Evolutionary conservation across 2,888 invertebrate species (phyloP).

Genomic region (Cyclophora albipunctata): DNA sequence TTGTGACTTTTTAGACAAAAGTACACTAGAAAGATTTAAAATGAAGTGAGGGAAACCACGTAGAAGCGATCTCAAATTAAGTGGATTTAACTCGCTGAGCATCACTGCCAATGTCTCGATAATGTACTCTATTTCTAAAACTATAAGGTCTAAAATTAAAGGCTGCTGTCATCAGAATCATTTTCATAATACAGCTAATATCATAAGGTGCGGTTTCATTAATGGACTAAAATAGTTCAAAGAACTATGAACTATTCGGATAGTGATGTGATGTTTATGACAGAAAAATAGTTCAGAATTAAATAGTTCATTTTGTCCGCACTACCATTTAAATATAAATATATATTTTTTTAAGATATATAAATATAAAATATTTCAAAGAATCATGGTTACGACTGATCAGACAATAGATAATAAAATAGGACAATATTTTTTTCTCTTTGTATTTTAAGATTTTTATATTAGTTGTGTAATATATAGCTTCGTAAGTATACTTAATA

Average conservation of each 20-base stretch:
- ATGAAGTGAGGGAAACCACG: constrained; percentile 35
- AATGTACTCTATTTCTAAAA: constrained; percentile 29
- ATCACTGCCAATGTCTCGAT: constrained; percentile 54
- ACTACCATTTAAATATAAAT: too few relatives aligned
- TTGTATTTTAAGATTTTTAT: constrained; percentile 6
- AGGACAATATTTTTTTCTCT: not conserved
- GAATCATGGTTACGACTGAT: constrained; percentile 3
- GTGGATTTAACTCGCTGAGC: constrained; percentile 32
- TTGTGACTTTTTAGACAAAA: too few relatives aligned
- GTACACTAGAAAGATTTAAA: not conserved
- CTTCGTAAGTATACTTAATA: constrained; percentile 14
- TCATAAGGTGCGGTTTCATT: too few relatives aligned
- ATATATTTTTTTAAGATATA: too few relatives aligned
- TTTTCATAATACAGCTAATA: too few relatives aligned
- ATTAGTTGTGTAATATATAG: constrained; percentile 28
- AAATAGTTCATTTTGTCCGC: too few relatives aligned
- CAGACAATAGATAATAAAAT: constrained; percentile 1
- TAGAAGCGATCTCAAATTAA: constrained; percentile 65
- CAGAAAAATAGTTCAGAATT: too few relatives aligned
- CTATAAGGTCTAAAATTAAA: constrained; percentile 32
- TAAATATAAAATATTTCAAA: too few relatives aligned
- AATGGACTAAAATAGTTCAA: too few relatives aligned
- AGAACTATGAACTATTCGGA: too few relatives aligned
- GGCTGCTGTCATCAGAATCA: constrained; percentile 18
- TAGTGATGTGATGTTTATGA: too few relatives aligned